Conservation (phyloP, 2,888 invertebrate genomes). For the Sympetrum striolatum region DNA sequence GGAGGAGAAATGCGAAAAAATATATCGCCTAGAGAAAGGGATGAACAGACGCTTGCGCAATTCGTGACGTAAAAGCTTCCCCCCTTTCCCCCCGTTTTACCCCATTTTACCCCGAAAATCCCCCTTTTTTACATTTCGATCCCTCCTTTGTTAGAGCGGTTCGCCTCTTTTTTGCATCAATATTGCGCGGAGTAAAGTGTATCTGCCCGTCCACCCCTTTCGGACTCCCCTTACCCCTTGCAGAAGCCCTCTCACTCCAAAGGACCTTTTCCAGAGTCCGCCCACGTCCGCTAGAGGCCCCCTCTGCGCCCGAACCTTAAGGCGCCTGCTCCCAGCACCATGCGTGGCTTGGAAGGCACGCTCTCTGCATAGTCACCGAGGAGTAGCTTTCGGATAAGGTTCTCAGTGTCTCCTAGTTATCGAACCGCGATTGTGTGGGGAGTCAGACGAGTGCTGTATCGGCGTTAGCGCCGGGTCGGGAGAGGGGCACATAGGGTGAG, state of each 20-base stretch:
- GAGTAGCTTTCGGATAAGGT: background rate
- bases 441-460: background rate
- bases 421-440: background rate
- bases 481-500: background rate
- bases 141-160: background rate
- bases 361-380: background rate
- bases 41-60: conserved; percentile 54
- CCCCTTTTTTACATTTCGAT: background rate
- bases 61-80: conserved; percentile 62
- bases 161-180: background rate
- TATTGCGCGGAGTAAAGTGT: background rate
- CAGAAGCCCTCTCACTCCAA: background rate
- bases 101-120: conserved; percentile 61
- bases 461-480: background rate
- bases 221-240: background rate
- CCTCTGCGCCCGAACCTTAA: background rate
- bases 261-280: background rate
- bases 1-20: background rate
- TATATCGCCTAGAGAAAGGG: conserved; percentile 45
- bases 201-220: background rate
- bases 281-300: background rate
- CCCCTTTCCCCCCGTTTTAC: conserved; percentile 60
- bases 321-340: background rate
- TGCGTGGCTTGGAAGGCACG: background rate
- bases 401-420: background rate